phyloP scores from a whole-genome alignment of 2,888 invertebrate species.

The Drosophila phalerata region DNA sequence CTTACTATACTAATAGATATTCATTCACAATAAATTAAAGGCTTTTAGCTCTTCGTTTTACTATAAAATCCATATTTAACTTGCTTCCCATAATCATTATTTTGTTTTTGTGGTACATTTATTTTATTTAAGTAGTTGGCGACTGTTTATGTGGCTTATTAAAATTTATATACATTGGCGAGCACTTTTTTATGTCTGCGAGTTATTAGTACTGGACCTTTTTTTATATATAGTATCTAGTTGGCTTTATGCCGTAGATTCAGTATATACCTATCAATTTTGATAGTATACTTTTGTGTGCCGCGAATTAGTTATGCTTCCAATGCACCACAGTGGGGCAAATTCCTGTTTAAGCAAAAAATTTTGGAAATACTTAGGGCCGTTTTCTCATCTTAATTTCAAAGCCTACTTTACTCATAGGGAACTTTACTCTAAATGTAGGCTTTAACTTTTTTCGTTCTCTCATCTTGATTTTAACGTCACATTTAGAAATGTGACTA shows the following conservation, averaged over 20 bases:
- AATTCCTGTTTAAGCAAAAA: too few species aligned
- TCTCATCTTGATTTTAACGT: too few species aligned
- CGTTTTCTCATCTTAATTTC: too few species aligned
- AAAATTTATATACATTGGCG: slow-evolving; percentile 70
- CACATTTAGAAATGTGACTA: too few species aligned
- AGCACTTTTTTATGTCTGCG: slow-evolving; percentile 49
- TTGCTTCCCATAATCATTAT: slow-evolving; percentile 62
- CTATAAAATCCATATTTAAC: slow-evolving; percentile 61
- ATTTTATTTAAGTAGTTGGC: slow-evolving; percentile 38
- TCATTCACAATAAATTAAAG: slow-evolving; percentile 62
- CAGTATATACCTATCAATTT: slow-evolving; percentile 68
- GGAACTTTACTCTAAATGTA: too few species aligned
- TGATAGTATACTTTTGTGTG: slow-evolving; percentile 48
- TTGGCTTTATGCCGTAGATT: slow-evolving; percentile 34
- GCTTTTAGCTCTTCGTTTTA: slow-evolving; percentile 39
- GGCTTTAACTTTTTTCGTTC: too few species aligned
- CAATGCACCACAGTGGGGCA: slow-evolving; percentile 18
- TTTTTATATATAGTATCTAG: slow-evolving; percentile 45
- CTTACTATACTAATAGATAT: slow-evolving; percentile 39
- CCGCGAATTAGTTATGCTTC: slow-evolving; percentile 37
- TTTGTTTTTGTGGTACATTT: slow-evolving; percentile 47
- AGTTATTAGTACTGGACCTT: slow-evolving; percentile 45
- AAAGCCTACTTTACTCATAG: too few species aligned
- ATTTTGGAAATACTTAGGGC: too few species aligned
- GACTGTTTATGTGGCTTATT: slow-evolving; percentile 53